These are phyloP conservation scores for Acholoe squamosa DNA, from an alignment of 2,888 invertebrate species.

Conservation along the genomic window DNA sequence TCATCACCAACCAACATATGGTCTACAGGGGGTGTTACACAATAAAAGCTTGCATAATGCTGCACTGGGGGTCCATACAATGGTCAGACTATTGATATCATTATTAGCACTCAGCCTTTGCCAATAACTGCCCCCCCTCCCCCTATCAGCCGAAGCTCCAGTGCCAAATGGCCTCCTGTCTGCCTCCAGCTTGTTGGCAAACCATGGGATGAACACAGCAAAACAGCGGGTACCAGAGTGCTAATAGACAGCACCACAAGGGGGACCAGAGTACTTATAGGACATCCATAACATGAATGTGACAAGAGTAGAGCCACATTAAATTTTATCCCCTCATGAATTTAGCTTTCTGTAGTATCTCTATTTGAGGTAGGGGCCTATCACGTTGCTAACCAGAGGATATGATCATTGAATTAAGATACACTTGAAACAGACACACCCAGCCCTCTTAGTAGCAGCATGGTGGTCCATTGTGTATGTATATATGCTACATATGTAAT, in stretches of 20 bases:
- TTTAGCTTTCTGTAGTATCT: neutral
- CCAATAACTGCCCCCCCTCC: neutral
- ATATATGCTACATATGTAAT: neutral
- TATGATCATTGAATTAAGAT: too few species aligned
- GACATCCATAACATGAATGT: neutral
- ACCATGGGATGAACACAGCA: neutral
- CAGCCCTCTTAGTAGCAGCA: too few species aligned
- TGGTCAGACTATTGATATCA: constrained; percentile 38
- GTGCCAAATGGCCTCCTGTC: constrained; percentile 12
- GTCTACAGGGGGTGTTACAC: constrained; percentile 17
- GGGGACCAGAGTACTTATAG: neutral
- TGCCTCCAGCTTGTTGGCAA: neutral
- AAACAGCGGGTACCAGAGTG: neutral
- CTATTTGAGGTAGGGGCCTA: too few species aligned
- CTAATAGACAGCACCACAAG: neutral
- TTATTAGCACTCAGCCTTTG: constrained; percentile 30
- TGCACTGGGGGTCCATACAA: neutral
- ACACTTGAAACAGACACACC: too few species aligned
- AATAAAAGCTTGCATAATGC: neutral
- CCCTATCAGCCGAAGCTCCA: neutral
- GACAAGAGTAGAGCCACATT: neutral
- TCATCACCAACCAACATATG: constrained; percentile 18
- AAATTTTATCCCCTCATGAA: neutral
- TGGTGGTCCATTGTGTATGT: too few species aligned
- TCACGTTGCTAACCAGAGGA: too few species aligned